phyloP scores from a whole-genome alignment of 2,113 vertebrate species.

The Trematomus loennbergii region DNA sequence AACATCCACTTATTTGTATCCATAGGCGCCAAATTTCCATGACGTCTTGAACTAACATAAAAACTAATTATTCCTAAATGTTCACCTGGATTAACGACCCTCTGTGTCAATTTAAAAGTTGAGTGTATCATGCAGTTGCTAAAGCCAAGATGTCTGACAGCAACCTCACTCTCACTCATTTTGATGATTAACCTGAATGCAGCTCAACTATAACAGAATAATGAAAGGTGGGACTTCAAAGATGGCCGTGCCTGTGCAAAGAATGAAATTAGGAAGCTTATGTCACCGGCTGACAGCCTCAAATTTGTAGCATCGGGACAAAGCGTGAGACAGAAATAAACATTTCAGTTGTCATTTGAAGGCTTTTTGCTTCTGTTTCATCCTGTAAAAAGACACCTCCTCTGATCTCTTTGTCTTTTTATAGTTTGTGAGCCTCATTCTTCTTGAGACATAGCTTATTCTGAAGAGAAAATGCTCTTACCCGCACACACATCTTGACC shows the following conservation, averaged over 20 bases:
- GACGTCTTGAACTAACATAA: neutral
- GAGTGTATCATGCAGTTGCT: neutral
- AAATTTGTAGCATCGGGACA: slow-evolving; percentile 23
- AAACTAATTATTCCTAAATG: neutral
- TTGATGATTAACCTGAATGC: slow-evolving; percentile 30
- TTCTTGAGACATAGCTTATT: neutral
- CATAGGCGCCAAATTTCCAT: neutral
- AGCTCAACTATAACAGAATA: neutral
- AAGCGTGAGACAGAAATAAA: slow-evolving; percentile 58
- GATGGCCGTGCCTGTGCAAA: slow-evolving; percentile 18
- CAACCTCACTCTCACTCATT: neutral
- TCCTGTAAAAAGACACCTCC: slow-evolving; percentile 24
- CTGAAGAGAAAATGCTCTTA: neutral
- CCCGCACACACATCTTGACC: slow-evolving; percentile 14
- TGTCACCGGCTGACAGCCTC: slow-evolving; percentile 45
- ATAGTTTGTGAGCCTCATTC: slow-evolving; percentile 20
- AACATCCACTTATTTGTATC: neutral
- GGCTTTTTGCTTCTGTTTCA: slow-evolving; percentile 15
- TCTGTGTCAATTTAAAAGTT: neutral
- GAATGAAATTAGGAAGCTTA: slow-evolving; percentile 26
- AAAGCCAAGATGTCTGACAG: neutral
- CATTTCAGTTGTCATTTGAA: slow-evolving; percentile 55
- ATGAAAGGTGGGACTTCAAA: slow-evolving; percentile 46
- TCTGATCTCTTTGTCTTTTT: slow-evolving; percentile 44
- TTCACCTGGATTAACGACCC: neutral